Evolutionary conservation across 1,140 invertebrate genomes (phyloP).

Genomic region (Drosophila lacteicornis): DNA sequence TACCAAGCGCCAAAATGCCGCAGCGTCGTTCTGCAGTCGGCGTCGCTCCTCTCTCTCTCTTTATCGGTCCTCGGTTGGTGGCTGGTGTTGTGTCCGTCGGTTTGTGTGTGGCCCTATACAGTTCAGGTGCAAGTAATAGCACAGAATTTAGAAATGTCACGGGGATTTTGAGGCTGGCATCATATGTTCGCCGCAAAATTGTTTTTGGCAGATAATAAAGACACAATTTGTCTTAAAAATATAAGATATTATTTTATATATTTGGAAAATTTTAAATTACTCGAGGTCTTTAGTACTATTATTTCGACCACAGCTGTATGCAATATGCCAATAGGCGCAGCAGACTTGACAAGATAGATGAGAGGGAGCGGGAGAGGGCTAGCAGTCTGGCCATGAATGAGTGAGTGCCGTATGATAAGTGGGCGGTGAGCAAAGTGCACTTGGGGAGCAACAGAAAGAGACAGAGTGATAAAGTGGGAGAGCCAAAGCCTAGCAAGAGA

Average conservation of each 20-base stretch:
- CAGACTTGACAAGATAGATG: conserved; percentile 20
- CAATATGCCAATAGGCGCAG: conserved; percentile 65
- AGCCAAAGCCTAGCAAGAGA: conserved; percentile 18
- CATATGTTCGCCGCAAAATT: no score
- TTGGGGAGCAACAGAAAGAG: conserved; percentile 11
- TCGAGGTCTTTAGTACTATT: not conserved
- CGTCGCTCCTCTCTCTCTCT: conserved; percentile 24
- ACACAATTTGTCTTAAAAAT: no score
- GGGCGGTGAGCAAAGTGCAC: conserved; percentile 57
- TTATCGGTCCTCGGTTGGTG: conserved; percentile 4
- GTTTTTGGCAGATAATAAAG: no score
- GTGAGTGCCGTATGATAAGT: conserved; percentile 73
- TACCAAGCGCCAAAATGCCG: conserved; percentile 72
- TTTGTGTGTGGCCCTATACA: conserved; percentile 19
- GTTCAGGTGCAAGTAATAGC: not conserved
- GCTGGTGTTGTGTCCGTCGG: not conserved
- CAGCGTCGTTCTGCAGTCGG: conserved; percentile 62
- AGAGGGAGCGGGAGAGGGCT: conserved; percentile 4
- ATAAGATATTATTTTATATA: not conserved
- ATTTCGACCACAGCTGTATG: conserved; percentile 1
- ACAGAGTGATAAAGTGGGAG: conserved; percentile 5
- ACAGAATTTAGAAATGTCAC: not conserved
- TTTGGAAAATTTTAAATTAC: not conserved
- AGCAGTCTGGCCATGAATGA: conserved; percentile 76
- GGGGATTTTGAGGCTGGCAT: no score